Evolutionary conservation across 2,888 invertebrate species (phyloP).

Genomic region (Meteorus colon): DNA sequence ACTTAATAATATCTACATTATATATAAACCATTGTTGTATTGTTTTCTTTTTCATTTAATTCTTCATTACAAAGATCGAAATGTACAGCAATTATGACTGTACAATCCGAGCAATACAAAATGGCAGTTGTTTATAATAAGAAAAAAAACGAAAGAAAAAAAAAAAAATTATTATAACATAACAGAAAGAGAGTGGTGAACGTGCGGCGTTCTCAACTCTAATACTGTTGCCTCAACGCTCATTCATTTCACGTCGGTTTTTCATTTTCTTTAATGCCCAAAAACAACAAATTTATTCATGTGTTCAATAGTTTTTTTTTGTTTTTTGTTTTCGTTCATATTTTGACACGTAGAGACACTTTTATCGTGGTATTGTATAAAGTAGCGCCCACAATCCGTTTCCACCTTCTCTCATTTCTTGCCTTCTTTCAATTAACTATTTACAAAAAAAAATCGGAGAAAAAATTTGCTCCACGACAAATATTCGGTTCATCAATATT

Average conservation of each 20-base stretch:
- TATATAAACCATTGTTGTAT: conserved; percentile 58
- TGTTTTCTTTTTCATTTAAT: conserved; percentile 34
- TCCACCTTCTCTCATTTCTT: conserved; percentile 16
- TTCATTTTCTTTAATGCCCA: conserved; percentile 9
- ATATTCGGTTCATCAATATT: neutral
- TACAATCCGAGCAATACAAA: conserved; percentile 39
- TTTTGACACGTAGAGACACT: conserved; percentile 31
- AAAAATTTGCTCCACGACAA: conserved; percentile 18
- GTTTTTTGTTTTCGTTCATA: neutral
- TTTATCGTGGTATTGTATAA: conserved; percentile 5
- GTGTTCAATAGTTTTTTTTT: neutral
- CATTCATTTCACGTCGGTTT: conserved; percentile 36
- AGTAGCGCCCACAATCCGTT: conserved; percentile 21
- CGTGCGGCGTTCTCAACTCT: conserved; percentile 63
- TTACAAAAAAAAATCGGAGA: conserved; percentile 3
- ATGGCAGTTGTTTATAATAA: conserved; percentile 58
- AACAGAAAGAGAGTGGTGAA: conserved; percentile 60
- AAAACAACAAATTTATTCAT: conserved; percentile 25
- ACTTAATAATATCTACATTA: conserved; percentile 64
- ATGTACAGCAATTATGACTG: neutral
- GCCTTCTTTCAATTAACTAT: conserved; percentile 26
- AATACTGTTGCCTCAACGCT: conserved; percentile 69
- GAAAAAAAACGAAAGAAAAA: conserved; percentile 48
- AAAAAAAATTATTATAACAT: conserved; percentile 42
- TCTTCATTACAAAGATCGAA: neutral